Evolutionary conservation across 1,140 invertebrate species (phyloP), one percentile per base, ranked within the genome.

Genomic region (Anagrus nilaparvatae): DNA sequence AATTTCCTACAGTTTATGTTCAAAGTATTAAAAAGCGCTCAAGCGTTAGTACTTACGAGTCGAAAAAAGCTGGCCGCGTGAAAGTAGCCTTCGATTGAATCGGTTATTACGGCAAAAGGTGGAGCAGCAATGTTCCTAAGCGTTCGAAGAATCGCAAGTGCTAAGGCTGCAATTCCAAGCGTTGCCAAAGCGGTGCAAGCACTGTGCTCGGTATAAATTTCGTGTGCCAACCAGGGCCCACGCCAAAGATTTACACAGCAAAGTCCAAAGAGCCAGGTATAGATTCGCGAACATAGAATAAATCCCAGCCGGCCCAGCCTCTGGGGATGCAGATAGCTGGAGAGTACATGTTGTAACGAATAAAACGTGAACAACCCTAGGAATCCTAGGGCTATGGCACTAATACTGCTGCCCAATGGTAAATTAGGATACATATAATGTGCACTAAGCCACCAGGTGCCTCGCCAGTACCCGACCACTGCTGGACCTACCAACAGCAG

Each of bases 171-270:
- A 4, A 80, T 71, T 3, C 71, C 55, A 0, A 77, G 77, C 0
- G 77, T 78, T 3, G 74, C 70, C 23, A 73, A 65, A 10, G 81
- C 68, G 14, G 77, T 75, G 40, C 65, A 61, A 1, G 74, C 61
- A 1, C 53, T 58, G 35, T 73, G 71, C 20, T 73, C 71, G 5
- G 80, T 82, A 52, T 79, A 77, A 44, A 76, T 63, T 54, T 87
- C 84, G 52, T 88, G 69, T 4, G 82, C 63, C 40, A 76, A 65
- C 85, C 85, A 91, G 7, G 81, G 75, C 0, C 87, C 86, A 1
- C 85, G 72, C 85, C 85, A 91, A 18, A 83, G 81, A 54, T 85
- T 87, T 6, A 89, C 84, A 55, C 84, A 87, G 24, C 78, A 77
- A 41, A 86, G 75, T 0, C 78, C 82, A 50, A 81, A 87, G 32